Base-by-base conservation (phyloP, 2,113 vertebrate species). In the Centropus unirufus region DNA sequence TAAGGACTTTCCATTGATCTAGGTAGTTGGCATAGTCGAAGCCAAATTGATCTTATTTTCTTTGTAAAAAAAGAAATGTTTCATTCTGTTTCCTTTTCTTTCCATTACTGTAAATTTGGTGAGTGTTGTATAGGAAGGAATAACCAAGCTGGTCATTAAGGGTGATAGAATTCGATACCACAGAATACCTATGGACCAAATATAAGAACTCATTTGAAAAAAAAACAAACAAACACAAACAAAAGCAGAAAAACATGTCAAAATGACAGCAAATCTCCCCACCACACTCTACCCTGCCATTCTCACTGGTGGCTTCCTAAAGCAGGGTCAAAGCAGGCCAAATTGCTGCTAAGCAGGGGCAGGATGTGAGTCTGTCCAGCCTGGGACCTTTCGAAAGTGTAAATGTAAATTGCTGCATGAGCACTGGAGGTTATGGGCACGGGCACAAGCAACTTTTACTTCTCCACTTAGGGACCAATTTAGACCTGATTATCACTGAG, bases 121-220 rank as follows among this genome's bases (percentile, higher is more conserved):
- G 94, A 93, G 72, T 83, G 78, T 92, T 93, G 87, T 96, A 91
- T 76, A 92, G 92, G 91, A 95, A 96, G 67, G 66, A 90, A 82
- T 72, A 95, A 93, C 70, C 51, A 44, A 93, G 80, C 73, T 62
- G 93, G 93, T 77, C 39, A 4, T 75, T 58, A 87, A 92, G 91
- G 87, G 70, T 83, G 87, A 86, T 92, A 19, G 13, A 54, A 64
- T 66, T 73, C 6, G 6, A 94, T 94, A 96, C 96, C 96, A 94
- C 81, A 39, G 90, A 92, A 94, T 32, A 84, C 39, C 78, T 44
- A 93, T 72, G 92, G 95, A 95, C 95, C 95, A 96, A 97, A 96
- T 63, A 34, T 1, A 66, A 84, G 47, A 52, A 88, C 80, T 94
- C 46, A 59, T 83, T 86, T 68, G 10, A 26, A 78, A 85, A 72